Base-by-base conservation (phyloP, 2,797 vertebrate genomes). In the Hephaestus fuliginosus region DNA sequence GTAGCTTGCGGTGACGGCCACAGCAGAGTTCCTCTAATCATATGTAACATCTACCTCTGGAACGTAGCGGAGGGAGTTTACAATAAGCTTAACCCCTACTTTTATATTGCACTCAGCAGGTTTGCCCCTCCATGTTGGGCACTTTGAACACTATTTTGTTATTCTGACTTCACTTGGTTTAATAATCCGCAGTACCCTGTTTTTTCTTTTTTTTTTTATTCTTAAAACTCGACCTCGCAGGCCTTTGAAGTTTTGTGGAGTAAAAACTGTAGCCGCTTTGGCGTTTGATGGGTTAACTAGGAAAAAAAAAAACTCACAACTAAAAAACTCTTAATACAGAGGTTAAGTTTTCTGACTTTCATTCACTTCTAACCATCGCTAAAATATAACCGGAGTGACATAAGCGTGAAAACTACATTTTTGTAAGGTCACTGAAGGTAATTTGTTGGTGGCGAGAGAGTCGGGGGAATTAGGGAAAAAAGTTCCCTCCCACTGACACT, bases 21-120 rank as follows among this genome's bases (percentile, higher is more conserved):
- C 93, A 93, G 94, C 92, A 95, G 94, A 95, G 92, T 88, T 94
- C 94, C 82, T 93, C 94, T 94, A 94, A 95, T 96, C 94, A 95
- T 93, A 95, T 92, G 95, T 92, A 94, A 93, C 93, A 86, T 95
- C 94, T 95, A 94, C 92, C 95, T 93, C 90, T 93, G 93, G 95
- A 96, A 94, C 93, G 92, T 91, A 94, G 95, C 89, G 81, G 91
- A 91, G 91, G 89, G 93, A 95, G 94, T 97, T 97, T 96, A 95
- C 91, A 93, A 97, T 96, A 90, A 96, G 96, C 96, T 97, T 97
- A 96, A 96, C 96, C 96, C 92, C 94, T 88, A 94, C 94, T 96
- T 96, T 95, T 96, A 95, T 95, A 96, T 95, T 93, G 89, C 91
- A 90, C 95, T 90, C 96, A 97, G 96, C 95, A 94, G 95, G 96